Evolutionary conservation across 1,140 invertebrate species (phyloP), one percentile per base, ranked within the genome.

Genomic region (Tetraneura akinire): DNA sequence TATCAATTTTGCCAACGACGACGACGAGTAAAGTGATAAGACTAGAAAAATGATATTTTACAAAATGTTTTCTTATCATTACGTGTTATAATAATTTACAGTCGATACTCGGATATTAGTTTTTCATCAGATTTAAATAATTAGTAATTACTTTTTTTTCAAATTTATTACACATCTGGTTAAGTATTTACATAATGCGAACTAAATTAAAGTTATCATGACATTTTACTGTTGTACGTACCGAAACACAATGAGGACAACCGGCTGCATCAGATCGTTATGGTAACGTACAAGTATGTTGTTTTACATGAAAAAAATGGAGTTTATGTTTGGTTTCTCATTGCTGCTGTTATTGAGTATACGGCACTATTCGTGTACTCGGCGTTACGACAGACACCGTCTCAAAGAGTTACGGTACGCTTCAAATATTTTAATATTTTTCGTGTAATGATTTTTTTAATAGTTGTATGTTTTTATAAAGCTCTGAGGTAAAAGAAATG

Each of bases 401-500:
- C 55, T 78, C 3, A 26, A 62, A 78, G 21, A 62, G n/a, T 62
- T 78, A 8, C 62, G 53, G 74, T 78, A 23, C 14, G 51, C 13
- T 10, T 49, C 6, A 4, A 45, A 13, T 21, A 29, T 62, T 62
- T 37, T 32, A 13, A 6, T 10, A n/a, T n/a, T 32, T 62, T 32
- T 62, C 8, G 18, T 11, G 0, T 10, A 1, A 62, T 10, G 13
- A 6, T 47, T 47, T 1, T 4, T 47, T 37, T 37, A 37, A 37
- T 37, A 37, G 0, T 10, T 68, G 8, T 37, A 37, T 64, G 18
- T 42, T 13, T 62, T 47, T 62, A 9, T 64, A 42, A 47, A 92
- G 92, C 80, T 92, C 95, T 84, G 93, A 96, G 87, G 93, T 95
- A 1, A 88, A 91, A 47, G 88, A 91, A 80, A 96, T 97, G 94